Conservation (phyloP, 1,140 invertebrate species). For the Pseudachorutes palmiensis region DNA sequence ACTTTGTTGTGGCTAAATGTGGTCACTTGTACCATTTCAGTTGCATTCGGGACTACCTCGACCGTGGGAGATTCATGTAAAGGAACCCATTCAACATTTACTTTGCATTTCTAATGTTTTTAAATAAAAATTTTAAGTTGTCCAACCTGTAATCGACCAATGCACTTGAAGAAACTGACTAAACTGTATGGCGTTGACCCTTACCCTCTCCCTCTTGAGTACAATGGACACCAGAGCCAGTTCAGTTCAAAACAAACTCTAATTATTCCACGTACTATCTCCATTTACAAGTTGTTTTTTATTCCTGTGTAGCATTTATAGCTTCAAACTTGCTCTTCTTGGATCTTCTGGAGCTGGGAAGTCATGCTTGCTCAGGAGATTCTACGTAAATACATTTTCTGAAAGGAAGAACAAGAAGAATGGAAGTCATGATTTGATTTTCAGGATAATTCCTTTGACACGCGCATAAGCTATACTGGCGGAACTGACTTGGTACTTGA, state of each 20-base stretch:
- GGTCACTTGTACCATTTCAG: constrained; percentile 29
- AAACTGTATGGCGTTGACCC: constrained; percentile 30
- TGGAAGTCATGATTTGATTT: no score
- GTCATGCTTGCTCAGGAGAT: constrained; percentile 30
- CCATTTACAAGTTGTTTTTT: no score
- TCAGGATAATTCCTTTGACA: constrained; percentile 23
- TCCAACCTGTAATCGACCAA: constrained; percentile 21
- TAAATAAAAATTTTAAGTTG: constrained; percentile 15
- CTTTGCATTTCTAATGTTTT: neutral
- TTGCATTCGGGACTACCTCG: constrained; percentile 24
- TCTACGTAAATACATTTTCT: constrained; percentile 21
- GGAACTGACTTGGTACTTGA: constrained; percentile 26
- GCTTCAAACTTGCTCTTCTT: constrained; percentile 37
- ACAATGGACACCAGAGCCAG: no score
- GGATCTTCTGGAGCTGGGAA: constrained; percentile 36
- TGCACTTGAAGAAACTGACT: constrained; percentile 25
- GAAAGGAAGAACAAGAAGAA: neutral
- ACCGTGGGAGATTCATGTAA: constrained; percentile 17
- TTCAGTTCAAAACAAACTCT: no score
- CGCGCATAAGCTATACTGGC: constrained; percentile 23
- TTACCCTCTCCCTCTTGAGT: no score
- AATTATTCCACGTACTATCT: no score
- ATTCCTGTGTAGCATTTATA: constrained; percentile 23
- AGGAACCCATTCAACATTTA: neutral
- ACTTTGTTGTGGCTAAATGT: constrained; percentile 28